Percentiles rank a stretch among this genome's conserved stretches.
Conservation (phyloP, 1,140 invertebrate species). For the Rhagoletis pomonella region DNA sequence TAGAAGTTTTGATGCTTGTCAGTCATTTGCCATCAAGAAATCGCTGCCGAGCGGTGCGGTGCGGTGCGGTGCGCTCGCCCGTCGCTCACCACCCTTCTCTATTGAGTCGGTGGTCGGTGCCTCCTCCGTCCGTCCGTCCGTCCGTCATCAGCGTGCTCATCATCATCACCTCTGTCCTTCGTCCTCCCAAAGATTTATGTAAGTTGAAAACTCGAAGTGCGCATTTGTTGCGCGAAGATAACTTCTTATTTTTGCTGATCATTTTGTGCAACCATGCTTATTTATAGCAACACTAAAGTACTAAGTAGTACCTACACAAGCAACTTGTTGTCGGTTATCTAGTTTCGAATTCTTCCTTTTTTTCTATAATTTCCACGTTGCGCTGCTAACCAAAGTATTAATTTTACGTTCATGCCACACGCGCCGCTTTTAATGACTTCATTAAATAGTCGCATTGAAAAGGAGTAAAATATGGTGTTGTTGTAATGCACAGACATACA, state of each 20-base stretch:
- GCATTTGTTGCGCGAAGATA: slow-evolving; percentile 24
- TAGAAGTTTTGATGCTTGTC: slow-evolving; percentile 49
- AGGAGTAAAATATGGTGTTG: background rate
- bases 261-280: background rate
- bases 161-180: slow-evolving; percentile 42
- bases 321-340: slow-evolving; percentile 50
- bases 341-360: slow-evolving; percentile 7
- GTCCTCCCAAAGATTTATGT: slow-evolving; percentile 38
- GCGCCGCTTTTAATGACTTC: slow-evolving; percentile 46
- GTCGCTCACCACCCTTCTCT: background rate
- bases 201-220: slow-evolving; percentile 20
- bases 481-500: background rate
- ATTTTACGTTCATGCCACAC: slow-evolving; percentile 50
- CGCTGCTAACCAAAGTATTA: slow-evolving; percentile 32
- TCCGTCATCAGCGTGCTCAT: too few relatives aligned
- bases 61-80: background rate
- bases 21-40: slow-evolving; percentile 50
- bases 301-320: too few relatives aligned
- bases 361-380: slow-evolving; percentile 38
- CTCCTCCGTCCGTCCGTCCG: too few relatives aligned
- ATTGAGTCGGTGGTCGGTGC: background rate
- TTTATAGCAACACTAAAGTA: slow-evolving; percentile 42
- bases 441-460: slow-evolving; percentile 11
- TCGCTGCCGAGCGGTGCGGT: slow-evolving; percentile 17
- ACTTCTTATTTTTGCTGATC: slow-evolving; percentile 5